phyloP scores from a whole-genome alignment of 2,113 vertebrate genomes.

The Cynocephalus volans region DNA sequence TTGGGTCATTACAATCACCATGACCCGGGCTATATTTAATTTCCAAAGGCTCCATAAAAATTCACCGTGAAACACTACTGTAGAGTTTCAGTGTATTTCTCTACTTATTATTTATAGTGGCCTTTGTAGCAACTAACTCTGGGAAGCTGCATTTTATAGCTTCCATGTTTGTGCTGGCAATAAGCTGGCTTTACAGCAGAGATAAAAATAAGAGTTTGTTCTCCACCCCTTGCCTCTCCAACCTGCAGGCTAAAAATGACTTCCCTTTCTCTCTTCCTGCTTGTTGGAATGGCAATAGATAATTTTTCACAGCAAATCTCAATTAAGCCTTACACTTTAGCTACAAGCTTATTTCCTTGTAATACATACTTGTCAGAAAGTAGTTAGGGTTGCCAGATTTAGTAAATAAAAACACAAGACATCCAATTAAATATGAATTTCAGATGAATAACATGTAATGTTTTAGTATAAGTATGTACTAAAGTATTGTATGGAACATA shows the following conservation, averaged over 20 bases:
- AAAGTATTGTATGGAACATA: not conserved
- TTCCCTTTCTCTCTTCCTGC: constrained; percentile 51
- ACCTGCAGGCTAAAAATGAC: constrained; percentile 32
- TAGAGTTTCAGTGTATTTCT: not conserved
- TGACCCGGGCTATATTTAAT: not conserved
- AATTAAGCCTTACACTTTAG: not conserved
- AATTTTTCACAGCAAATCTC: constrained; percentile 26
- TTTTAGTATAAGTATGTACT: not conserved
- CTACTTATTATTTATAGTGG: constrained; percentile 64
- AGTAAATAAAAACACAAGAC: constrained; percentile 59
- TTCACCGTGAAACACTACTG: not conserved
- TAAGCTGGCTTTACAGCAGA: not conserved
- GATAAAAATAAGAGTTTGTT: constrained; percentile 72
- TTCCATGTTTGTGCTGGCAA: constrained; percentile 55
- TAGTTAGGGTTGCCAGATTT: constrained; percentile 18
- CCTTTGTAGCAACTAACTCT: constrained; percentile 59
- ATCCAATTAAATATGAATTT: constrained; percentile 24
- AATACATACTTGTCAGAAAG: not conserved
- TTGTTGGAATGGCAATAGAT: constrained; percentile 11
- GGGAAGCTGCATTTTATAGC: constrained; percentile 39
- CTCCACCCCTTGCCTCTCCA: constrained; percentile 28
- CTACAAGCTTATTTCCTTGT: constrained; percentile 29
- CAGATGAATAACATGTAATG: not conserved
- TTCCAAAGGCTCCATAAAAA: constrained; percentile 68
- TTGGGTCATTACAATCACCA: not conserved